Evolutionary conservation across 1,140 invertebrate species (phyloP), one percentile per base, ranked within the genome.

Genomic region (Wasmannia auropunctata): DNA sequence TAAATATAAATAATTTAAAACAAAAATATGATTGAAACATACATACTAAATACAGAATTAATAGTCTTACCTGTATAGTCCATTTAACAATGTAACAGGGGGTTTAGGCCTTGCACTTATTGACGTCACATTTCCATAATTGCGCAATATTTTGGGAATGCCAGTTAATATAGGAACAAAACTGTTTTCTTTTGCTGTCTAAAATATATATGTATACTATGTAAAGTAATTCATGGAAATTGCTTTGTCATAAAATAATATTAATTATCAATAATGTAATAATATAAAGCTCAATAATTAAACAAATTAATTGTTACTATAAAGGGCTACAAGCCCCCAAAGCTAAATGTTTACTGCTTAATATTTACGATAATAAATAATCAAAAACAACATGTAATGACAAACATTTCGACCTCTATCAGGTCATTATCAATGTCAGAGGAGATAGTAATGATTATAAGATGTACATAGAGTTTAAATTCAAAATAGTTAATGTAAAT

Each of bases 51-150:
- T n/a, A n/a, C 25, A 60, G 22, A 56, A 75, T 46, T 40, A 67
- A 51, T 69, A 43, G 43, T 49, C 14, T 88, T 90, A 93, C 93
- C 91, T 92, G 46, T 91, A 92, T 10, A 80, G 86, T 43, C 91
- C 91, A 70, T 89, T 93, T 72, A 91, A 86, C 8, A 93, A 85
- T 49, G 92, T 93, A 60, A 93, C 88, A 7, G 93, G 93, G 37
- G 93, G 93, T 86, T 92, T 91, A 51, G 81, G 74, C 65, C 88
- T 91, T 56, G 86, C 79, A 22, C 74, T 91, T 19, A 46, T 46
- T n/a, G 54, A 34, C 46, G 67, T 25, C 4, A 62, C 22, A 67
- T 19, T 88, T 6, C 85, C 70, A 10, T 87, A 62, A 11, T 75
- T 25, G 49, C 89, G 88, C 16, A 86, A 65, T 83, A 91, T 56